phyloP scores from a whole-genome alignment of 2,888 invertebrate genomes.

The Chloromyia formosa region DNA sequence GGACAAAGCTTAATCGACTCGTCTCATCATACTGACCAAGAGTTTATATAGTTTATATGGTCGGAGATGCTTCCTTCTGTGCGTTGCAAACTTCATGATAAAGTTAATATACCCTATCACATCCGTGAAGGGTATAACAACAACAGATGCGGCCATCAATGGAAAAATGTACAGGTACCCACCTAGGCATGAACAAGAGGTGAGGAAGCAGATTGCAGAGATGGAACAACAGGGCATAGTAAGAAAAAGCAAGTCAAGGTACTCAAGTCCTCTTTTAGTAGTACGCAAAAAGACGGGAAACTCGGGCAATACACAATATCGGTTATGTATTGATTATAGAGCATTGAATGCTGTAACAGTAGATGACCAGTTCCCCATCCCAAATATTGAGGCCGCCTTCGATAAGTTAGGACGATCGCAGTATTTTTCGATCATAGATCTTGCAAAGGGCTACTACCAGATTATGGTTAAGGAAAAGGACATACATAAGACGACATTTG shows the following conservation, averaged over 20 bases:
- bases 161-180: no score
- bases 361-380: constrained; percentile 44
- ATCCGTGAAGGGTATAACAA: no score
- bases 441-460: constrained; percentile 43
- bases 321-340: constrained; percentile 3
- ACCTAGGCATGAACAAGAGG: no score
- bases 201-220: no score
- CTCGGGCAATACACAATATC: constrained; percentile 44
- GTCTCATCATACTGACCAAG: no score
- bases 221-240: no score
- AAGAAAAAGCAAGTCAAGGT: constrained; percentile 42
- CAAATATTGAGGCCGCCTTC: constrained; percentile 42
- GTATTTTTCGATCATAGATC: constrained; percentile 4
- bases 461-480: constrained; percentile 30
- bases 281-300: constrained; percentile 45
- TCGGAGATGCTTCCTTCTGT: no score
- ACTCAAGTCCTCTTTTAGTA: constrained; percentile 42
- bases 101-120: no score
- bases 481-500: constrained; percentile 1
- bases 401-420: neutral
- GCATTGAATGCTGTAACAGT: neutral
- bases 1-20: no score
- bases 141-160: no score
- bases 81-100: no score
- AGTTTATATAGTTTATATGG: no score